phyloP scores from a whole-genome alignment of 1,140 invertebrate species.

The Drosophila ercepeae region DNA sequence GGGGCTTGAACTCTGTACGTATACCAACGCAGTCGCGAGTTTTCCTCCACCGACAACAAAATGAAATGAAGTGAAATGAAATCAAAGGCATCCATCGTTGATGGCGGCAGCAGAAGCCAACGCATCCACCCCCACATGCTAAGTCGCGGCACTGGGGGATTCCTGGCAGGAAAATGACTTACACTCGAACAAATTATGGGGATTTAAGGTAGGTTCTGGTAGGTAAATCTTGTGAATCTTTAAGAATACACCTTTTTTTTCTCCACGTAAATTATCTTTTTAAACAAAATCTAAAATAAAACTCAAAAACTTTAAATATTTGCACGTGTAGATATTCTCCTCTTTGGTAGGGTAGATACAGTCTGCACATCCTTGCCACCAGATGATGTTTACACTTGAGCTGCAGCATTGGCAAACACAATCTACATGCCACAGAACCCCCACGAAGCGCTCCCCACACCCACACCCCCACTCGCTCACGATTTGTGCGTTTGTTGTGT shows the following conservation, averaged over 20 bases:
- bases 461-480: neutral
- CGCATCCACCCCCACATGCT: slow-evolving; percentile 47
- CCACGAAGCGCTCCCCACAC: neutral
- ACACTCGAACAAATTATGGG: slow-evolving; percentile 7
- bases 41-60: slow-evolving; percentile 53
- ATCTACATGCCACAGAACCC: slow-evolving; percentile 25
- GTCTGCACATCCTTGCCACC: slow-evolving; percentile 36
- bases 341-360: neutral
- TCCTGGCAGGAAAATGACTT: neutral
- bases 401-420: slow-evolving; percentile 57
- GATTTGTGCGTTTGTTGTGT: slow-evolving; percentile 47
- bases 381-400: slow-evolving; percentile 78
- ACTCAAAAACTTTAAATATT: neutral
- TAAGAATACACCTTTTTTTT: neutral
- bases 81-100: slow-evolving; percentile 73
- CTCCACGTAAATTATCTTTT: neutral
- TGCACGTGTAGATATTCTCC: slow-evolving; percentile 2
- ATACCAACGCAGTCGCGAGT: slow-evolving; percentile 43
- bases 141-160: slow-evolving; percentile 7
- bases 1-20: no score
- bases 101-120: slow-evolving; percentile 51
- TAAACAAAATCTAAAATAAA: no score
- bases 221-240: no score
- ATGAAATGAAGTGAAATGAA: slow-evolving; percentile 81
- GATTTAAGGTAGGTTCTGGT: neutral